These are phyloP conservation scores for Hirundichthys speculiger DNA, from an alignment of 2,113 vertebrate species.

Conservation along the genomic window DNA sequence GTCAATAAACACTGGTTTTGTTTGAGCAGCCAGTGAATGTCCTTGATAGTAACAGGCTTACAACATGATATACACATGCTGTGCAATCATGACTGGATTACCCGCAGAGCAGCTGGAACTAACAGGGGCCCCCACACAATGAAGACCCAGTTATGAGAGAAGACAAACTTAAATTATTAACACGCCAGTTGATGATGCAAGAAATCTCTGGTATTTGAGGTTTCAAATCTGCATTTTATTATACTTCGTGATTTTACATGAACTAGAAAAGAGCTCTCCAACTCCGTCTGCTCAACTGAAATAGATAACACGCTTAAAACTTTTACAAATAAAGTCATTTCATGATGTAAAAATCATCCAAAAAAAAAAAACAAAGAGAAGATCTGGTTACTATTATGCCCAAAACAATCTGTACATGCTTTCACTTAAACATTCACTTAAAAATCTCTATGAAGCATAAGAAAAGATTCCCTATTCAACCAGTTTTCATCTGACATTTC, in stretches of 20 bases:
- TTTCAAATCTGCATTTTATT: too few species aligned
- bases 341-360: background rate
- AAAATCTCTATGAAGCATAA: too few species aligned
- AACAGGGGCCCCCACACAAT: background rate
- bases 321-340: background rate
- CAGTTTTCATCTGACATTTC: background rate
- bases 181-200: background rate
- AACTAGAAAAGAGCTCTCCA: background rate
- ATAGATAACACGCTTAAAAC: too few species aligned
- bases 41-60: constrained; percentile 44
- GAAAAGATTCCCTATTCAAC: too few species aligned
- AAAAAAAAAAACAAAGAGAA: too few species aligned
- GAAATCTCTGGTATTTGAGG: background rate
- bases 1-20: constrained; percentile 12
- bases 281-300: background rate
- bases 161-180: background rate
- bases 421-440: background rate
- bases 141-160: background rate
- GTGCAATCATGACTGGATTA: constrained; percentile 31
- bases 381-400: background rate
- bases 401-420: background rate
- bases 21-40: constrained; percentile 33
- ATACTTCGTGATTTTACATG: too few species aligned
- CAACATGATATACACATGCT: constrained; percentile 24
- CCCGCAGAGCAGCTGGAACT: background rate